These are phyloP conservation scores for Caradrina clavipalpis DNA, from an alignment of 2,888 invertebrate genomes.

Conservation along the genomic window DNA sequence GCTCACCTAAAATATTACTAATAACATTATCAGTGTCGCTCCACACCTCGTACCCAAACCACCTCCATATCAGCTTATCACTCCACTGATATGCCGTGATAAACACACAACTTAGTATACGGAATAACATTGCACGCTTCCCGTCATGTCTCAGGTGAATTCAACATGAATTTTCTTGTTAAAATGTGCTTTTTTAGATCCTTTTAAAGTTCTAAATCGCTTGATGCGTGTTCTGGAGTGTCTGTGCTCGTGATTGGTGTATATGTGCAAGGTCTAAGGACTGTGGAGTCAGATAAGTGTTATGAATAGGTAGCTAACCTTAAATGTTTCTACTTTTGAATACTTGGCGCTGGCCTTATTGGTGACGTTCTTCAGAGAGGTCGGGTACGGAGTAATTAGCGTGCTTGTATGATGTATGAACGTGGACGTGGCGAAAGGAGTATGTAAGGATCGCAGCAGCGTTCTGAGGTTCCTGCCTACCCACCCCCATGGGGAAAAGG, in stretches of 20 bases:
- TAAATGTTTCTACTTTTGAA: background rate
- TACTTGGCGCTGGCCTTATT: too few species aligned
- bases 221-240: background rate
- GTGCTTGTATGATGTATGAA: too few species aligned
- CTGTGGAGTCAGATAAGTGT: background rate
- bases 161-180: slow-evolving; percentile 10
- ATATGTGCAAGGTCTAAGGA: background rate
- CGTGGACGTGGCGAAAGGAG: too few species aligned
- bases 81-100: slow-evolving; percentile 29
- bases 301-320: slow-evolving; percentile 6
- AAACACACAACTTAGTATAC: slow-evolving; percentile 46
- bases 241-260: slow-evolving; percentile 1
- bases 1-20: background rate
- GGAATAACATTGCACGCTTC: slow-evolving; percentile 14
- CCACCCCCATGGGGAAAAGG: too few species aligned
- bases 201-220: background rate
- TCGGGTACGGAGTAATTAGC: too few species aligned
- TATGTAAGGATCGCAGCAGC: too few species aligned
- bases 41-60: slow-evolving; percentile 1
- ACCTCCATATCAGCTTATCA: slow-evolving; percentile 44
- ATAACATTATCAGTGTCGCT: slow-evolving; percentile 26
- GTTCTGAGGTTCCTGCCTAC: too few species aligned
- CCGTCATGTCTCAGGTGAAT: slow-evolving; percentile 44
- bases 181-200: background rate
- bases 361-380: too few species aligned